These are phyloP conservation scores for Polylopha cassiicola DNA, from an alignment of 2,888 invertebrate species.

Conservation along the genomic window DNA sequence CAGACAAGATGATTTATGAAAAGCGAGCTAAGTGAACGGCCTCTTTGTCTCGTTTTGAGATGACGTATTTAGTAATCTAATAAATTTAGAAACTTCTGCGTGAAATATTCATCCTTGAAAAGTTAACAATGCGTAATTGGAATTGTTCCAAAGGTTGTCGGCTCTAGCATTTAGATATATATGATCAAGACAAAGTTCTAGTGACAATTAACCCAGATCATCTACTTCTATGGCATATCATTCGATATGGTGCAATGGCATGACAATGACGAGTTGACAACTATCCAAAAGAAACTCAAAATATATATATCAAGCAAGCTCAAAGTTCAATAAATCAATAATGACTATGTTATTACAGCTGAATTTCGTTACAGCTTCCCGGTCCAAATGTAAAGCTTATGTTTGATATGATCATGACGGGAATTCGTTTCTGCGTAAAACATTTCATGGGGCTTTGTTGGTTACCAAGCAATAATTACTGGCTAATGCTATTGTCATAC, in stretches of 20 bases:
- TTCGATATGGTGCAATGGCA: constrained; percentile 5
- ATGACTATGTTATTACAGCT: constrained; percentile 15
- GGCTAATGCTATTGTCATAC: constrained; percentile 19
- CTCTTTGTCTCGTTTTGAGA: constrained; percentile 7
- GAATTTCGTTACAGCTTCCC: constrained; percentile 17
- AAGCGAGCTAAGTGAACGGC: constrained; percentile 5
- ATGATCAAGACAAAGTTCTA: constrained; percentile 9
- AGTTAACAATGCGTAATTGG: constrained; percentile 39
- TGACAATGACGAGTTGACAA: constrained; percentile 16
- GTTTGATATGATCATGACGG: constrained; percentile 53
- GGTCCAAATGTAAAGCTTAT: constrained; percentile 39
- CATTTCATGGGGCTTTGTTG: constrained; percentile 46
- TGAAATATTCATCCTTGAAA: constrained; percentile 31
- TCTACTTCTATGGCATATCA: constrained; percentile 8
- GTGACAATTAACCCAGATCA: constrained; percentile 6
- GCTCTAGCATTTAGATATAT: constrained; percentile 37
- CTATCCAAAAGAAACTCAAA: constrained; percentile 13
- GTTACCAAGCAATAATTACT: constrained; percentile 57
- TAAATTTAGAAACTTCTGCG: constrained; percentile 25
- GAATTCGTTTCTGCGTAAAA: constrained; percentile 59
- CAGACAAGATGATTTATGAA: constrained; percentile 11
- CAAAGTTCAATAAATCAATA: constrained; percentile 14
- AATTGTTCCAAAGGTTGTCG: constrained; percentile 49
- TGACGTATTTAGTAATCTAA: constrained; percentile 11
- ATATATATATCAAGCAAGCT: constrained; percentile 39